Evolutionary conservation across 1,140 invertebrate species (phyloP).

Genomic region (Drosophila nebulosa): DNA sequence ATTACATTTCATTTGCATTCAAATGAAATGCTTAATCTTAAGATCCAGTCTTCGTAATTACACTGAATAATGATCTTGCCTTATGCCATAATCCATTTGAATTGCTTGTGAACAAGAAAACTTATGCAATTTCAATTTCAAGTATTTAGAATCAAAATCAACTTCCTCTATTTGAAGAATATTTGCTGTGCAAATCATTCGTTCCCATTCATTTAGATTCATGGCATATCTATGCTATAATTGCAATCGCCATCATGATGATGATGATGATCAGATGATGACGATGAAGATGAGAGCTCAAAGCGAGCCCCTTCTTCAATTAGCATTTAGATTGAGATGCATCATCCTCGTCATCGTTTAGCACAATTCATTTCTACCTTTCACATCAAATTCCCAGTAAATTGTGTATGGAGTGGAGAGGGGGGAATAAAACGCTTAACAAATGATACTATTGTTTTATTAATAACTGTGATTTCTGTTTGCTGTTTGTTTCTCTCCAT

Average conservation of each 20-base stretch:
- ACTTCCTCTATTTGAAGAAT: constrained; percentile 33
- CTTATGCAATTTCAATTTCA: constrained; percentile 31
- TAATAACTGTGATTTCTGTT: constrained; percentile 50
- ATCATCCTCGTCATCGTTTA: constrained; percentile 45
- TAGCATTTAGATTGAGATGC: constrained; percentile 25
- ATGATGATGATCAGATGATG: not conserved
- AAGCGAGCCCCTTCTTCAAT: constrained; percentile 6
- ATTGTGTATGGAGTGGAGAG: constrained; percentile 35
- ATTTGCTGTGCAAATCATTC: constrained; percentile 37
- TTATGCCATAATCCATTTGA: constrained; percentile 14
- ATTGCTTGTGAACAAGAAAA: constrained; percentile 2
- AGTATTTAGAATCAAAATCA: constrained; percentile 15
- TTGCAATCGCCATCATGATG: not conserved
- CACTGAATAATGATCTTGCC: not conserved
- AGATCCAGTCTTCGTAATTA: not conserved
- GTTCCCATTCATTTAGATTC: constrained; percentile 27
- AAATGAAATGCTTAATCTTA: not conserved
- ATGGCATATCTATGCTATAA: constrained; percentile 25
- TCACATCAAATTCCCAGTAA: constrained; percentile 55
- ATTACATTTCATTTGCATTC: not conserved
- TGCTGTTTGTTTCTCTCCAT: not conserved
- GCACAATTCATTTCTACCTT: constrained; percentile 43
- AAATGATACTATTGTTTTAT: constrained; percentile 63
- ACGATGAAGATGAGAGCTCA: not conserved
- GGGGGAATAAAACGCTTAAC: constrained; percentile 44